Evolutionary conservation across 2,113 vertebrate genomes (phyloP), one percentile per base, ranked within the genome.

Genomic region (Eurystomus gularis): DNA sequence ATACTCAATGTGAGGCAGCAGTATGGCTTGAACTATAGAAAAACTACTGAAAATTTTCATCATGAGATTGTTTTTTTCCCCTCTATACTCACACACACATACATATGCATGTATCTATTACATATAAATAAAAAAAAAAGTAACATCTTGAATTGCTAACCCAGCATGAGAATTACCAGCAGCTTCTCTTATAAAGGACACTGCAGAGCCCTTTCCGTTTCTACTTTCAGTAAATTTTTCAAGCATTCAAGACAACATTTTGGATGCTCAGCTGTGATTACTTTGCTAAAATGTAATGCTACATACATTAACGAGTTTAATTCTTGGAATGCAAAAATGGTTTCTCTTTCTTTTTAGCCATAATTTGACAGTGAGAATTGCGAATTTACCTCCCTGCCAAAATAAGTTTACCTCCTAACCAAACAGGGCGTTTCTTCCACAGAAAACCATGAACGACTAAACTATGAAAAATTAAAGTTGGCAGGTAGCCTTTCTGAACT

Each of bases 261-360:
- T 97, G 93, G 93, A 96, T 95, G 96, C 81, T 96, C 92, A 96
- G 93, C 95, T 97, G 95, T 96, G 95, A 97, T 96, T 97, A 97
- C 94, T 96, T 97, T 89, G 94, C 95, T 96, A 97, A 96, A 96
- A 95, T 95, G 96, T 94, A 96, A 95, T 97, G 94, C 96, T 96
- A 96, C 95, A 96, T 97, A 96, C 94, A 97, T 96, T 97, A 97
- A 97, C 94, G 94, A 97, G 91, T 96, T 97, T 96, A 97, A 97
- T 97, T 97, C 96, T 96, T 97, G 95, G 94, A 97, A 96, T 80
- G 91, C 88, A 94, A 89, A 97, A 86, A 96, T 94, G 86, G 73
- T 93, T 96, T 96, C 92, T 97, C 93, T 97, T 97, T 96, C 95
- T 97, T 97, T 96, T 96, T 96, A 94, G 91, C 96, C 88, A 85